These are phyloP conservation scores for Drosophila asahinai DNA, from an alignment of 1,140 invertebrate genomes.

Conservation along the genomic window DNA sequence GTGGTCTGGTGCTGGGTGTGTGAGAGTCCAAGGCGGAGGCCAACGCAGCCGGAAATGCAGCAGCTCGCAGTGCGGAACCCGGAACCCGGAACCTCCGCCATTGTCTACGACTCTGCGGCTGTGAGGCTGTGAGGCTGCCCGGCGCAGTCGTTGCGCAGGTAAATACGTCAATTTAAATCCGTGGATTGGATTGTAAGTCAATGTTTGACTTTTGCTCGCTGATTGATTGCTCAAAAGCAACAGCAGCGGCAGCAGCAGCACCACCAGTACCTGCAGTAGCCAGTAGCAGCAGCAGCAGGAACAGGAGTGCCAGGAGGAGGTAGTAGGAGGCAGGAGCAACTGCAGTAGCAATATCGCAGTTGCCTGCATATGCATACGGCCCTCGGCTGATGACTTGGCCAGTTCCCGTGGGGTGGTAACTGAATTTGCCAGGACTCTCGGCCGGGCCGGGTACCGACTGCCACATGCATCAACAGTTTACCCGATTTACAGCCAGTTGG, in stretches of 20 bases:
- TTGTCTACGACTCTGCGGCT: conserved; percentile 63
- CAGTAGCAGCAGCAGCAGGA: conserved; percentile 28
- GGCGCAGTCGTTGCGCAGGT: conserved; percentile 62
- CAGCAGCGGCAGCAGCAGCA: conserved; percentile 50
- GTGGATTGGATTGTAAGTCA: conserved; percentile 84
- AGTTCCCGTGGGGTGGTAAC: conserved; percentile 53
- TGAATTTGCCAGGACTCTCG: conserved; percentile 21
- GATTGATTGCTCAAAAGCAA: conserved; percentile 85
- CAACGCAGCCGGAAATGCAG: neutral
- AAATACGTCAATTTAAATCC: conserved; percentile 84
- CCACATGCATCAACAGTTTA: conserved; percentile 79
- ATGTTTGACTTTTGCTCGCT: conserved; percentile 85
- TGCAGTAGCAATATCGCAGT: conserved; percentile 60
- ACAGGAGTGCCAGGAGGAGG: conserved; percentile 3
- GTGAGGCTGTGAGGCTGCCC: conserved; percentile 4
- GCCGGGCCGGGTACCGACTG: conserved; percentile 14
- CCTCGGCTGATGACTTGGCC: conserved; percentile 73
- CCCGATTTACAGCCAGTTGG: conserved; percentile 76
- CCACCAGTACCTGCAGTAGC: conserved; percentile 42
- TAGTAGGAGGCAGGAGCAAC: conserved; percentile 33
- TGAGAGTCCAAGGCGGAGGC: conserved; percentile 25
- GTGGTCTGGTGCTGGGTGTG: conserved; percentile 1
- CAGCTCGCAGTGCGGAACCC: conserved; percentile 5
- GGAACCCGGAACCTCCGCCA: conserved; percentile 47
- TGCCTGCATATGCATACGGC: conserved; percentile 76